Base-by-base conservation (phyloP, 2,113 vertebrate species). In the Chaetodon auriga region DNA sequence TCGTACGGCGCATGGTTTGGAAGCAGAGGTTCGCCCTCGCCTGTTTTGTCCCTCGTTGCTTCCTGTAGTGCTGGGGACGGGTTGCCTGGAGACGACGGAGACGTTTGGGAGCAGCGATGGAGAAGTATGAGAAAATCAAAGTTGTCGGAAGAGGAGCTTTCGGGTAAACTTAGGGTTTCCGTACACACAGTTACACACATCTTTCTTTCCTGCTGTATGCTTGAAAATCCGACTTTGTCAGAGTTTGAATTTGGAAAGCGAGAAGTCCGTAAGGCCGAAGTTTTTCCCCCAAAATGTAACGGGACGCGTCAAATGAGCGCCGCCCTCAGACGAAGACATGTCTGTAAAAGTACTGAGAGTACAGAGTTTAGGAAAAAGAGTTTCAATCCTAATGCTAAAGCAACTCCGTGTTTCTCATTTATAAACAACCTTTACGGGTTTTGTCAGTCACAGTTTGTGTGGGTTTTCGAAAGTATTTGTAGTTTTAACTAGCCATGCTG, bases 91-190 rank as follows among this genome's bases (percentile, higher is more conserved):
- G 78, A 96, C 95, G 49, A 46, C 83, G 77, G 88, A 87, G 88
- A 75, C 87, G 90, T 91, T 89, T 78, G n/a, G 55, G 75, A n/a
- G 61, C 75, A 55, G 60, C 83, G 81, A 93, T 99, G 98, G 98
- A 99, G 96, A 99, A 99, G 93, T 99, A 99, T 90, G 97, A 99
- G 89, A 97, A 98, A 92, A 98, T 99, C 89, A 97, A 97, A 90
- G 97, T 99, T 85, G 98, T 99, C 72, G 97, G 98, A 35, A 95
- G 98, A 96, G 98, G 98, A 91, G 98, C 97, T 1, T 99, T 99
- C 88, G 98, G 98, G 98, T 99, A 97, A 97, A 86, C 23, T 61
- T 21, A 19, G 6, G 7, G 2, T 82, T 55, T 64, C 36, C 3
- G 30, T 21, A 23, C 23, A 45, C 13, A 15, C 61, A 10, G 3